Percentiles rank a stretch among this genome's conserved stretches.
Evolutionary conservation across 2,888 invertebrate species (phyloP).

Genomic region (Eilema caniola): DNA sequence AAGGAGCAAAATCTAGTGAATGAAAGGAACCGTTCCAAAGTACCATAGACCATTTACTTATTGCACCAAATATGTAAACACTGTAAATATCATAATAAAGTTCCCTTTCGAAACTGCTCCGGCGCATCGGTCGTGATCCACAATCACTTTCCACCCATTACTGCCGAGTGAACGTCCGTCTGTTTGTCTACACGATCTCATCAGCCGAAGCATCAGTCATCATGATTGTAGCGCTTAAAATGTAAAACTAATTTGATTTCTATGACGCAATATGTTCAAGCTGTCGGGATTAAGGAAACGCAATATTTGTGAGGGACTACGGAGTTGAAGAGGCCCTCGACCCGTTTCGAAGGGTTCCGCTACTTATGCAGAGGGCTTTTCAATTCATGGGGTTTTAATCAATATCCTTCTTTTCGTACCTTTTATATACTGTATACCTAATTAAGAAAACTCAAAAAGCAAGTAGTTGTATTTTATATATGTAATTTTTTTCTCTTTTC

Average conservation of each 20-base stretch:
- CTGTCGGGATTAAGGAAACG: not conserved
- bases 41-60: not conserved
- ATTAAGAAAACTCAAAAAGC: no score
- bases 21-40: not conserved
- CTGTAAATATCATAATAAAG: constrained; percentile 6
- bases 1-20: not conserved
- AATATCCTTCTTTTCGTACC: not conserved
- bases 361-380: not conserved
- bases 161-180: constrained; percentile 19
- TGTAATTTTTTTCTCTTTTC: no score
- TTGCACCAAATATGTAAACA: constrained; percentile 14
- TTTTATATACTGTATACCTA: not conserved
- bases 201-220: constrained; percentile 2
- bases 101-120: not conserved
- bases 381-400: not conserved
- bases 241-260: not conserved
- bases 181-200: constrained; percentile 38
- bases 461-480: not conserved
- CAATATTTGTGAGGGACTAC: not conserved
- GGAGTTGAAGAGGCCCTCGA: not conserved
- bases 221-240: constrained; percentile 10
- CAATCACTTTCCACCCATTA: constrained; percentile 54
- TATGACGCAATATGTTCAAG: not conserved
- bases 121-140: constrained; percentile 39
- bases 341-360: not conserved